Evolutionary conservation across 2,113 vertebrate species (phyloP).

Genomic region (Cochlearius cochlearius): DNA sequence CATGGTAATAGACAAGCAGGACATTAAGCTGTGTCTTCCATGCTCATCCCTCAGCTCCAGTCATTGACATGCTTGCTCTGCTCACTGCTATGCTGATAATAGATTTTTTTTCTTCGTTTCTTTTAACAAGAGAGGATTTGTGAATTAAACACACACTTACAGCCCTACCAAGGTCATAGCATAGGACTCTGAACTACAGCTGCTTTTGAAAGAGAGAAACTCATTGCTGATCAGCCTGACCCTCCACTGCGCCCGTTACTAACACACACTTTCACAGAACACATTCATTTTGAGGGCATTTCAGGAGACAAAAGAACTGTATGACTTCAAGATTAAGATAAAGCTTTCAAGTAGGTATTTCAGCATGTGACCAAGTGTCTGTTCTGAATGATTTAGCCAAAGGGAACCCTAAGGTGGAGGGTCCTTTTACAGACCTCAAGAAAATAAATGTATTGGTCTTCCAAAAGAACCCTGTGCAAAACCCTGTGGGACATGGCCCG

Average conservation of each 20-base stretch:
- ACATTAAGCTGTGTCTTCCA: neutral
- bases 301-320: neutral
- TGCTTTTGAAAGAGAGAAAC: neutral
- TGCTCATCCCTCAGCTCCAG: neutral
- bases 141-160: neutral
- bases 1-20: neutral
- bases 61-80: neutral
- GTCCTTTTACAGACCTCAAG: neutral
- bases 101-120: neutral
- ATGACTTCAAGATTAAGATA: slow-evolving; percentile 12
- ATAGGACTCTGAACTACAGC: neutral
- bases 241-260: neutral
- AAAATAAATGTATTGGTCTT: neutral
- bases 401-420: neutral
- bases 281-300: neutral
- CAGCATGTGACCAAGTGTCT: neutral
- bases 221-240: neutral
- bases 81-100: neutral
- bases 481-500: neutral
- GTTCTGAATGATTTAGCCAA: neutral
- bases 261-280: neutral
- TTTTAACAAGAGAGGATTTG: slow-evolving; percentile 16
- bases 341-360: slow-evolving; percentile 3
- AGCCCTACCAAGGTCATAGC: neutral
- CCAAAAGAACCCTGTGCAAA: neutral